Percentiles rank a stretch among this genome's conserved stretches.
These are phyloP conservation scores for Myiopsitta monachus DNA, from an alignment of 2,113 vertebrate genomes.

Conservation along the genomic window DNA sequence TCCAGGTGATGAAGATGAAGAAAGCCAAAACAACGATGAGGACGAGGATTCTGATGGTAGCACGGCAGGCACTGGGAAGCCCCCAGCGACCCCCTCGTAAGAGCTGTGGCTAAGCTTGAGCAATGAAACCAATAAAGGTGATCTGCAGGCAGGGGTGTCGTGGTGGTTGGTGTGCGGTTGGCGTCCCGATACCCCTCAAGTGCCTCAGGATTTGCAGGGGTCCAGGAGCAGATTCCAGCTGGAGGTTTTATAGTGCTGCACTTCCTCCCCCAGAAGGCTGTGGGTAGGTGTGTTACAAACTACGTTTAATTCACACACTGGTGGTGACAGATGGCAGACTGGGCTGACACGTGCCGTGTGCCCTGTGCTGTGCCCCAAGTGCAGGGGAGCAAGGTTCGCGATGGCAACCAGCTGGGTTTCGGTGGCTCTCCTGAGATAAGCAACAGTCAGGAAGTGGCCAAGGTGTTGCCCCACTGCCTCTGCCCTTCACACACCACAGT, in stretches of 20 bases:
- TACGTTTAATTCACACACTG: background rate
- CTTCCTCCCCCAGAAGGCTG: background rate
- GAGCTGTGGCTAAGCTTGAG: accelerated
- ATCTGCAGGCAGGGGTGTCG: background rate
- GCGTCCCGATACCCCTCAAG: accelerated
- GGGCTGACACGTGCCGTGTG: background rate
- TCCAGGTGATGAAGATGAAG: accelerated
- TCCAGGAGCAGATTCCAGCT: background rate
- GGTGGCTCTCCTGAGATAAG: background rate
- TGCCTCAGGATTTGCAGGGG: background rate
- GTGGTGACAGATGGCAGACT: background rate
- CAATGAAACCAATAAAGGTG: background rate
- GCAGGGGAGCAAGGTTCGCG: background rate
- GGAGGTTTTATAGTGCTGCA: background rate
- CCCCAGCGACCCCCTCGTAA: accelerated
- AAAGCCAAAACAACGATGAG: background rate
- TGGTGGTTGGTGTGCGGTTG: background rate
- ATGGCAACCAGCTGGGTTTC: background rate
- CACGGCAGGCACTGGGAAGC: accelerated
- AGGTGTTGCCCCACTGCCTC: no score
- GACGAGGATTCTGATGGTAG: background rate
- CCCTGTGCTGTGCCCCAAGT: background rate
- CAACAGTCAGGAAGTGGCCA: background rate
- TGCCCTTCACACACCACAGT: background rate
- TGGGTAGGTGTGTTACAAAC: background rate